Evolutionary conservation across 2,113 vertebrate species (phyloP).

Genomic region (Etheostoma spectabile): DNA sequence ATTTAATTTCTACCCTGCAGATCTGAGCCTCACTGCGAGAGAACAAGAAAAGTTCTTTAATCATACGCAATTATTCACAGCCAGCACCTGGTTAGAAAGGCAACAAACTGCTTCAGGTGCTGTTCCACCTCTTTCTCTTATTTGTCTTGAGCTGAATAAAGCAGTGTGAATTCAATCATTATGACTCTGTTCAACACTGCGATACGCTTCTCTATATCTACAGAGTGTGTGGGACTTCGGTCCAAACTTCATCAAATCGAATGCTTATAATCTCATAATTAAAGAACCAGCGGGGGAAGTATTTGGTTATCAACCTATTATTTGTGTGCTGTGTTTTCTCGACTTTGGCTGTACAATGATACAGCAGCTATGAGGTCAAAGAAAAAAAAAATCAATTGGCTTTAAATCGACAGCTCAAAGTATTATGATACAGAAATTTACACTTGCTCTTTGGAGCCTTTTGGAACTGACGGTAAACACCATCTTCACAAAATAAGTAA

Average conservation of each 20-base stretch:
- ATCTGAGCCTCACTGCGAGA: constrained; percentile 36
- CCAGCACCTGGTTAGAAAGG: constrained; percentile 36
- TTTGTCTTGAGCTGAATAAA: constrained; percentile 33
- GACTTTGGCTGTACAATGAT: constrained; percentile 45
- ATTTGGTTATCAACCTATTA: constrained; percentile 48
- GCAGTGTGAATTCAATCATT: constrained; percentile 16
- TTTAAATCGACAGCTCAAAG: constrained; percentile 57
- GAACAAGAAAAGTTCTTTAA: constrained; percentile 52
- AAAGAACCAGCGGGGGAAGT: constrained; percentile 7
- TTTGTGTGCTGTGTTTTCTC: constrained; percentile 29
- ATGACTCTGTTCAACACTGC: constrained; percentile 1
- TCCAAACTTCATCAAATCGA: constrained; percentile 24
- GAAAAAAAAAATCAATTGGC: constrained; percentile 13
- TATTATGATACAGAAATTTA: constrained; percentile 74
- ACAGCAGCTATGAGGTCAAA: constrained; percentile 40
- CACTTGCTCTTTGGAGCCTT: constrained; percentile 53
- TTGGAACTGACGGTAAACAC: constrained; percentile 45
- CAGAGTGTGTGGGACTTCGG: constrained; percentile 24
- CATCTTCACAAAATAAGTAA: constrained; percentile 57
- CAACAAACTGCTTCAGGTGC: constrained; percentile 39
- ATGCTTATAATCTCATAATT: constrained; percentile 23
- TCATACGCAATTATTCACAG: constrained; percentile 56
- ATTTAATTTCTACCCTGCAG: constrained; percentile 43
- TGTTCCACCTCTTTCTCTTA: constrained; percentile 13
- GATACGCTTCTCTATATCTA: constrained; percentile 4